Evolutionary conservation across 2,888 invertebrate genomes (phyloP), one percentile per base, ranked within the genome.

Genomic region (Nycteola revayana): DNA sequence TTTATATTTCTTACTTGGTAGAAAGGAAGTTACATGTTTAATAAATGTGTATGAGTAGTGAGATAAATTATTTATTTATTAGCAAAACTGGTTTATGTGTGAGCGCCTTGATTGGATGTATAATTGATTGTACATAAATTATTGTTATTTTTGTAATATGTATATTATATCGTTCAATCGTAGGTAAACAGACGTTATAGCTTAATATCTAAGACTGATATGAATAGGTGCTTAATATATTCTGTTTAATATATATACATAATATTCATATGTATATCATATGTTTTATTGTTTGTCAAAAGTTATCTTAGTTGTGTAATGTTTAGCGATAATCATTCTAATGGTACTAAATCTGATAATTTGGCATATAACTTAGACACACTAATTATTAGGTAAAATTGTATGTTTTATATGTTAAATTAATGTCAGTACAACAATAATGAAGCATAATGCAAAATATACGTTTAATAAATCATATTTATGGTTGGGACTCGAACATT

Each of bases 171-270:
- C 2, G 21, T n/a, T 2, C 7, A 7, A 21, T 7, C 6, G 30
- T 29, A 37, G 29, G 40, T 47, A 30, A 28, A 34, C 20, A 10
- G 36, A 56, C 37, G 21, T 36, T 38, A 30, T 52, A 60, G 48
- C 51, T 57, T 61, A 61, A 60, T 60, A 58, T 67, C 59, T 55
- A 75, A 76, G 76, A 75, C 74, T 75, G 75, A 75, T 66, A 51
- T 54, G 50, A 68, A 49, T 65, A 66, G 75, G 76, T 74, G 76
- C 69, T 75, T 69, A 55, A 49, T n/a, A n/a, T n/a, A n/a, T n/a
- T n/a, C n/a, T n/a, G n/a, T n/a, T n/a, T n/a, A n/a, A n/a, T n/a
- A n/a, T n/a, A n/a, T n/a, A n/a, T n/a, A n/a, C n/a, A n/a, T n/a
- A n/a, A n/a, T n/a, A n/a, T n/a, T n/a, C n/a, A n/a, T n/a, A n/a